Evolutionary conservation across 2,888 invertebrate genomes (phyloP).

Genomic region (Lepidonotus clava): DNA sequence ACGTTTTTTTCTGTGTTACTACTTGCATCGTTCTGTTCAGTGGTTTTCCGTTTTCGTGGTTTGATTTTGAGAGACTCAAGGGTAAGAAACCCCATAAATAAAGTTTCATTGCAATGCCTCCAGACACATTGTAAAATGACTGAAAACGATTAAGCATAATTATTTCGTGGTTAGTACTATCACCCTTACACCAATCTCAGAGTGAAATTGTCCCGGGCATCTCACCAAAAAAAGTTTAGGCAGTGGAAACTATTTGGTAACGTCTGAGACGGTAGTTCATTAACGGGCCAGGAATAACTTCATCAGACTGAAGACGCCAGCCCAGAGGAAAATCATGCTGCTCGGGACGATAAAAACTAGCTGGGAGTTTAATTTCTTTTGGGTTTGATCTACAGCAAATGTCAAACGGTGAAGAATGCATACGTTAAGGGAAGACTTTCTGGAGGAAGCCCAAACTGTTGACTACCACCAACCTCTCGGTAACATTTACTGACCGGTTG

Average conservation of each 20-base stretch:
- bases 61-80: too few species aligned
- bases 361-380: slow-evolving; percentile 4
- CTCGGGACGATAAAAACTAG: neutral
- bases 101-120: too few species aligned
- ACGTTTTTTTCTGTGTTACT: too few species aligned
- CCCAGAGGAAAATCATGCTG: slow-evolving; percentile 14
- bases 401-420: neutral
- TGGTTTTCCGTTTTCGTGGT: too few species aligned
- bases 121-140: too few species aligned
- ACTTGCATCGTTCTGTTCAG: too few species aligned
- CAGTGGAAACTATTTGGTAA: neutral
- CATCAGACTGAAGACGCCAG: slow-evolving; percentile 14
- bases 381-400: slow-evolving; percentile 28
- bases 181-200: too few species aligned
- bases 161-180: too few species aligned
- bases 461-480: neutral
- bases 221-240: neutral
- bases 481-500: neutral
- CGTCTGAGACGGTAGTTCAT: neutral
- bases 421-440: neutral
- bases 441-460: neutral
- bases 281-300: neutral
- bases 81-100: too few species aligned
- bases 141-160: too few species aligned
- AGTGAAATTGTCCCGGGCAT: too few species aligned